Evolutionary conservation across 2,888 invertebrate genomes (phyloP), one percentile per base, ranked within the genome.

Genomic region (Crepidodera aurea): DNA sequence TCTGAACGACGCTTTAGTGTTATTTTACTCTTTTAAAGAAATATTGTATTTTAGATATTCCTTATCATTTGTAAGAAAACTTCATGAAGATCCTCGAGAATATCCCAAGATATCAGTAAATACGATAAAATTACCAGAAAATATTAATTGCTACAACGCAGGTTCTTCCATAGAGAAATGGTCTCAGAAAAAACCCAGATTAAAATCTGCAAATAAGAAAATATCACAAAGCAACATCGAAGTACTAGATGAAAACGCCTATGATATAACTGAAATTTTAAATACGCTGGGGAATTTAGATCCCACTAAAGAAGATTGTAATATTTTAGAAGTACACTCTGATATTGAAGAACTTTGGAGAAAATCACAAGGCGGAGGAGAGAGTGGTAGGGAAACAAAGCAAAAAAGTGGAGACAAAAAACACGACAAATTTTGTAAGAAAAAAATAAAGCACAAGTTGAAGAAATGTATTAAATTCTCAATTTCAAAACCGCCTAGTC

Each of bases 401-500:
- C 27, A 22, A n/a, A 12, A 44, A 15, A 34, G 29, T 25, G 19
- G 12, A 12, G 13, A 13, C 57, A 32, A 51, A 58, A 60, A 66
- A 22, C 57, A 57, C 22, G 62, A 62, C 27, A 54, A 48, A 40
- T 19, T 29, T 16, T 51, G 51, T 16, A 68, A 69, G 46, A 66
- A 66, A 42, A 56, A 37, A 10, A 53, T 62, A 42, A 70, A 66
- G 42, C 62, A 69, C 39, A 75, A 74, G 60, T 61, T 67, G 27
- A 70, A 72, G 22, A 79, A 77, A 65, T 75, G 71, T 0, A 75
- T 79, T 34, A 73, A 72, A 60, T 77, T 79, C 64, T 75, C 77
- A 15, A 65, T 79, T 59, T 79, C 80, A 3, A 78, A 76, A 58
- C 77, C 79, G 1, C 73, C 77, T 2, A 81, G 79, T 71, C 81